These are phyloP conservation scores for Folsomia manolachei DNA, from an alignment of 2,888 invertebrate species.

Conservation along the genomic window DNA sequence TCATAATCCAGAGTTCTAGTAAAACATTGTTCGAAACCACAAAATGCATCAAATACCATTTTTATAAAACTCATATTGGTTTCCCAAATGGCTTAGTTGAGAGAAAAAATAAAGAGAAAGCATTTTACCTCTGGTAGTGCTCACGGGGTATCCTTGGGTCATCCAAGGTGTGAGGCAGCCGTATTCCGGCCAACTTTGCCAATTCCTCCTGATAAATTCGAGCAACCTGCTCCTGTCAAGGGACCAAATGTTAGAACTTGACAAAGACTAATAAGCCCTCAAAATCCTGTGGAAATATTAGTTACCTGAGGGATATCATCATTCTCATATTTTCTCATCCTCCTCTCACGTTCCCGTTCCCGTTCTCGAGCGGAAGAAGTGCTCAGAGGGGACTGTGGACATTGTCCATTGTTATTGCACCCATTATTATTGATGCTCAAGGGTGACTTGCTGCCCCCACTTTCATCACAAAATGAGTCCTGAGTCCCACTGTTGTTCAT, in stretches of 20 bases:
- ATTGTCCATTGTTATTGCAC: constrained; percentile 56
- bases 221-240: constrained; percentile 93
- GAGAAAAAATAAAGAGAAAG: no score
- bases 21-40: neutral
- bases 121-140: constrained; percentile 74
- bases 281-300: no score
- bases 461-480: constrained; percentile 49
- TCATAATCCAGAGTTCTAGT: neutral
- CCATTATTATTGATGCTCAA: constrained; percentile 38
- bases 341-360: constrained; percentile 69
- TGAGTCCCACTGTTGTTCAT: constrained; percentile 45
- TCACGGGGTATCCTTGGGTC: constrained; percentile 59
- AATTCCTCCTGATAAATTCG: constrained; percentile 93
- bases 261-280: no score
- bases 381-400: constrained; percentile 79
- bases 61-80: no score
- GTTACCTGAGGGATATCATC: constrained; percentile 92
- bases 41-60: no score
- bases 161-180: constrained; percentile 62
- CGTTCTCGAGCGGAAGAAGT: constrained; percentile 66
- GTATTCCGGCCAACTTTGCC: constrained; percentile 82
- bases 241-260: no score
- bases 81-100: no score
- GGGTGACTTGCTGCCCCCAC: constrained; percentile 49
- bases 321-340: constrained; percentile 82